phyloP scores from a whole-genome alignment of 2,797 vertebrate species.

The Cynopterus sphinx region DNA sequence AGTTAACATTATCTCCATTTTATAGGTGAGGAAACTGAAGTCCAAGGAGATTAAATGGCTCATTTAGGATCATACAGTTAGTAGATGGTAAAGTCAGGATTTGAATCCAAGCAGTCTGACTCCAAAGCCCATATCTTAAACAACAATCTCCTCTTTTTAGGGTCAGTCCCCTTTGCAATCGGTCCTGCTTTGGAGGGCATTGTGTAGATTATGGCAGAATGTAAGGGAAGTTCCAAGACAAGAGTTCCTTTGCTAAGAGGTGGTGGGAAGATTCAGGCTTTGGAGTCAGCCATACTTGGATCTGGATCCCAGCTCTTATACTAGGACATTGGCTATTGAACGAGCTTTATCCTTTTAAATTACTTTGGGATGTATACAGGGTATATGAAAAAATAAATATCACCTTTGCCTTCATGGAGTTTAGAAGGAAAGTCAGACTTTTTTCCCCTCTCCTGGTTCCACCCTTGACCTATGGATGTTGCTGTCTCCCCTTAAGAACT shows the following conservation, averaged over 20 bases:
- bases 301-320: background rate
- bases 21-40: conserved; percentile 31
- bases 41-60: background rate
- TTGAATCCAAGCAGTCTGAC: conserved; percentile 12
- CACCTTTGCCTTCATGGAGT: background rate
- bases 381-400: background rate
- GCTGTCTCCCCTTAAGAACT: no score
- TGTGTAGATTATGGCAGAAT: background rate
- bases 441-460: no score
- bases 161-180: background rate
- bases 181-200: background rate
- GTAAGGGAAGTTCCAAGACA: background rate
- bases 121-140: background rate
- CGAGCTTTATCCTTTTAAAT: background rate
- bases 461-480: no score
- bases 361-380: background rate
- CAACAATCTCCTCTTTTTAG: background rate
- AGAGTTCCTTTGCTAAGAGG: background rate
- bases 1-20: conserved; percentile 24
- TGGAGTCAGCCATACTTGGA: background rate
- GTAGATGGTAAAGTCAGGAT: background rate
- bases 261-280: background rate
- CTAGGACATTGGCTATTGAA: background rate
- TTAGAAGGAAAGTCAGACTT: conserved; percentile 10
- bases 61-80: background rate